Evolutionary conservation across 2,888 invertebrate genomes (phyloP), one percentile per base, ranked within the genome.

Genomic region (Hirtodrosophila cameraria): DNA sequence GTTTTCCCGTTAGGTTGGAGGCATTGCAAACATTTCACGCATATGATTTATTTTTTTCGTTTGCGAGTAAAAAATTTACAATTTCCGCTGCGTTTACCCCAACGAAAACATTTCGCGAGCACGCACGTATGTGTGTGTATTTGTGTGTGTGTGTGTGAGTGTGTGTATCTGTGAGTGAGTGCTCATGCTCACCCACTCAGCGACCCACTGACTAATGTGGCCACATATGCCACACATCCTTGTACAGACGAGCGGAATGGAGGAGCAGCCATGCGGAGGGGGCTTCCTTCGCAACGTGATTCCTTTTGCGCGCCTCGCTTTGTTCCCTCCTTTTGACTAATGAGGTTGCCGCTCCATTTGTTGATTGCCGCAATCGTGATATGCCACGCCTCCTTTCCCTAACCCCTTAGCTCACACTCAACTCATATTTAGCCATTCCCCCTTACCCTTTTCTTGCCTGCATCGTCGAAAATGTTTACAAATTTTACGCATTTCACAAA

Each of bases 281-380:
- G 35, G 13, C n/a, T n/a, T n/a, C n/a, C n/a, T n/a, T n/a, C n/a
- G 48, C 16, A 50, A 28, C 49, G 53, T 35, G 69, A 58, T 59
- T 48, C 55, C 64, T 59, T 46, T 61, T 31, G 57, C 50, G 49
- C 31, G n/a, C n/a, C n/a, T n/a, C 49, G 38, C 43, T 42, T 60
- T 58, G 65, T 59, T 58, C 57, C 68, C 64, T 61, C 38, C 54
- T 50, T 75, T 63, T 75, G 75, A 75, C 75, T 75, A 75, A 75
- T 75, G 75, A 75, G 75, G 75, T 75, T 75, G 75, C 71, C 71
- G 75, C 75, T 75, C 75, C 75, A 72, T 75, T 75, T 75, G 75
- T 75, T 75, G 75, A 75, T 75, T 75, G 75, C 75, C 72, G 71
- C 75, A 75, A 68, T 75, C 75, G 68, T 65, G 71, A 75, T 58